A percentile compares a stretch with the other conserved stretches of the same genome.
phyloP scores from a whole-genome alignment of 2,888 invertebrate species.

The Cordilura impudica region DNA sequence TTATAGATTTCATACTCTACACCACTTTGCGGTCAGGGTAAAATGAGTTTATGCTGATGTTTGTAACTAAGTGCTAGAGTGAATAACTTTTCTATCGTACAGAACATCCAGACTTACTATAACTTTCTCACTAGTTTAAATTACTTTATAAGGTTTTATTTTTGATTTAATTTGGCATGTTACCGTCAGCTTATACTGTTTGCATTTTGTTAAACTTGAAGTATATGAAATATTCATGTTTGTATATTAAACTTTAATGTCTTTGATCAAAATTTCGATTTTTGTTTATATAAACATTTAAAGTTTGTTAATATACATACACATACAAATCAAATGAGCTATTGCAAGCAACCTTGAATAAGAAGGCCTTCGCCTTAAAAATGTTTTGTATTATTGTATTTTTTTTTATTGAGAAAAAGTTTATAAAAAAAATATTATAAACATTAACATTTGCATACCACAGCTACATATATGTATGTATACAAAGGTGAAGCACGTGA shows the following conservation, averaged over 20 bases:
- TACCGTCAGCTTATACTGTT: too few species aligned
- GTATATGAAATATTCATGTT: background rate
- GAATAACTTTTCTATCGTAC: too few species aligned
- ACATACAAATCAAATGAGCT: conserved; percentile 8
- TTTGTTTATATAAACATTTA: conserved; percentile 9
- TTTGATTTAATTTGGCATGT: too few species aligned
- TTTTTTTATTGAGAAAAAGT: background rate
- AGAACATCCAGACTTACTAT: too few species aligned
- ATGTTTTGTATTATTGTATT: conserved; percentile 20
- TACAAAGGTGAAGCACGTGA: conserved; percentile 22
- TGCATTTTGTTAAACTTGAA: too few species aligned
- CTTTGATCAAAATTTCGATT: conserved; percentile 19
- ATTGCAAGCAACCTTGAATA: conserved; percentile 56
- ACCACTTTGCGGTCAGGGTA: too few species aligned
- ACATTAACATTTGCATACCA: background rate
- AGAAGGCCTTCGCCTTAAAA: conserved; percentile 64
- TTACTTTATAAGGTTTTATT: too few species aligned
- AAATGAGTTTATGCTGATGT: too few species aligned
- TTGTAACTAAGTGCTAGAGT: too few species aligned
- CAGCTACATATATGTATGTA: background rate
- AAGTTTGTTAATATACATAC: conserved; percentile 2
- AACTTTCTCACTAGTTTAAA: too few species aligned
- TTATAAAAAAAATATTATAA: background rate
- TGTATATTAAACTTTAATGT: background rate
- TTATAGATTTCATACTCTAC: too few species aligned